These are phyloP conservation scores for Dreissena polymorpha DNA, from an alignment of 1,140 invertebrate species.

Conservation along the genomic window DNA sequence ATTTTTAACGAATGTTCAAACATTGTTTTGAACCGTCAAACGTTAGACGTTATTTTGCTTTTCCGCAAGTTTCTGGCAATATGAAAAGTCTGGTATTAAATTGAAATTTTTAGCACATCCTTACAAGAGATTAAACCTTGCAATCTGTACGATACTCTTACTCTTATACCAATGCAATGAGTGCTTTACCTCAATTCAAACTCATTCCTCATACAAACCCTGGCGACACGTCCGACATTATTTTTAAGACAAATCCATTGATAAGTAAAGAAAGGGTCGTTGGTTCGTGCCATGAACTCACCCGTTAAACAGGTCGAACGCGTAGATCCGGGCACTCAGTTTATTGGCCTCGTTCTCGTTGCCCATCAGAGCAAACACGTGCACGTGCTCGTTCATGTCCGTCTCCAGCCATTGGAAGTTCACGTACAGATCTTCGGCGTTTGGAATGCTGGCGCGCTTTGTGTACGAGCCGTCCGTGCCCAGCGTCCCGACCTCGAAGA, in stretches of 20 bases:
- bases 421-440: slow-evolving; percentile 55
- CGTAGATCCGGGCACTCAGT: slow-evolving; percentile 57
- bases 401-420: slow-evolving; percentile 60
- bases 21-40: too few species aligned
- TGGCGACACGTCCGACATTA: background rate
- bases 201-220: background rate
- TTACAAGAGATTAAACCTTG: too few species aligned
- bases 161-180: too few species aligned
- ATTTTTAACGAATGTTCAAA: too few species aligned
- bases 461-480: slow-evolving; percentile 16
- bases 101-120: too few species aligned
- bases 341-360: slow-evolving; percentile 57
- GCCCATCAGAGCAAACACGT: slow-evolving; percentile 52
- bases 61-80: too few species aligned
- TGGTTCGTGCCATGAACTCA: background rate
- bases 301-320: slow-evolving; percentile 45
- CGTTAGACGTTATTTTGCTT: too few species aligned
- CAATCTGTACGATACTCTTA: too few species aligned
- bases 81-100: too few species aligned
- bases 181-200: background rate
- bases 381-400: slow-evolving; percentile 34
- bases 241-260: background rate
- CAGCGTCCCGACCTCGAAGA: slow-evolving; percentile 49
- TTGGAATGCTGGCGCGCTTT: slow-evolving; percentile 20
- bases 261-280: background rate